Evolutionary conservation across 2,797 vertebrate genomes (phyloP).

Genomic region (Cheirogaleus major): DNA sequence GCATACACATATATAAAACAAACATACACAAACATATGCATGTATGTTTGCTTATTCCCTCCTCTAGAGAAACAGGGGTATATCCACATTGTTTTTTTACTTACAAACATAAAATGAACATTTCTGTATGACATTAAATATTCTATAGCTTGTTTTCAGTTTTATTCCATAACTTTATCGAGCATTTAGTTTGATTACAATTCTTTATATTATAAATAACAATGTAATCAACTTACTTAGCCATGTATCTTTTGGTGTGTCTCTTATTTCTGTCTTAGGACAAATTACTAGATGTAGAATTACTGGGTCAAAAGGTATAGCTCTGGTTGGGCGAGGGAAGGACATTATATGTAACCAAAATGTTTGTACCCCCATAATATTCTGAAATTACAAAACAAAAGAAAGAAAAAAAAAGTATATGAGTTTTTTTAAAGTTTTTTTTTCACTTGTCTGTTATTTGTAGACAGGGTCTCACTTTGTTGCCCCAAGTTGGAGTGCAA

Average conservation of each 20-base stretch:
- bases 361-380: too few relatives aligned
- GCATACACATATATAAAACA: neutral
- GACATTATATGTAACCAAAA: too few relatives aligned
- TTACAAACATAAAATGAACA: neutral
- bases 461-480: too few relatives aligned
- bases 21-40: neutral
- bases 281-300: neutral
- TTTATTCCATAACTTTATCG: neutral
- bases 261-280: neutral
- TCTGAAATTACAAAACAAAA: too few relatives aligned
- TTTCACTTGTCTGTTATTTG: too few relatives aligned
- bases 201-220: neutral
- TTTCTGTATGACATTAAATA: neutral
- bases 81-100: neutral
- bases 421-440: too few relatives aligned
- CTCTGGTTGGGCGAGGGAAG: too few relatives aligned
- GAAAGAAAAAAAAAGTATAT: neutral
- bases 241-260: neutral
- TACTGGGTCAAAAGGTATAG: neutral
- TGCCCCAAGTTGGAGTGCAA: too few relatives aligned
- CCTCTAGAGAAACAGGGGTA: neutral
- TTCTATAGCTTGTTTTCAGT: neutral
- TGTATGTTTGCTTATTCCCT: neutral
- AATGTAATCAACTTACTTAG: neutral
- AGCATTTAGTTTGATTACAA: neutral